Conservation (phyloP, 2,113 vertebrate species). For the Rhinolophus sinicus region DNA sequence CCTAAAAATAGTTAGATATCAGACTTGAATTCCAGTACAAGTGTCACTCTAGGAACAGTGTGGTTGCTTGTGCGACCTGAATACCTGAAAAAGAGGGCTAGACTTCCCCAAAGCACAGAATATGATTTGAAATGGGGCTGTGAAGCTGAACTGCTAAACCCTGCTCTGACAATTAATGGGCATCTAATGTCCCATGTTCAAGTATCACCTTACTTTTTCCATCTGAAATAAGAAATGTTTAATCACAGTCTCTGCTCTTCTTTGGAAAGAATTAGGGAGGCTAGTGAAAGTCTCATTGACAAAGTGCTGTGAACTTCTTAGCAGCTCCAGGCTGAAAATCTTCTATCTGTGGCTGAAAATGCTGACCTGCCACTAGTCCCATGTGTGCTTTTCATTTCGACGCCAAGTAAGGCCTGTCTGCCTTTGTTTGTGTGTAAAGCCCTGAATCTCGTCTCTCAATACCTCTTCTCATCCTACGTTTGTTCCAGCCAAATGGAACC, state of each 20-base stretch:
- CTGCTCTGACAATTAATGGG: background rate
- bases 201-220: constrained; percentile 10
- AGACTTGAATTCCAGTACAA: background rate
- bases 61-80: background rate
- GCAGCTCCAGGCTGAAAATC: background rate
- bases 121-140: background rate
- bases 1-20: background rate
- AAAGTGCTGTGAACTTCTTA: background rate
- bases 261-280: background rate
- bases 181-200: background rate
- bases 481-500: constrained; percentile 33
- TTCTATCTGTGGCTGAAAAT: background rate
- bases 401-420: background rate
- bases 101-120: background rate
- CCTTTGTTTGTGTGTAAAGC: background rate
- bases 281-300: background rate
- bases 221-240: constrained; percentile 44
- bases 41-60: background rate
- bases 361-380: background rate
- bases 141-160: background rate
- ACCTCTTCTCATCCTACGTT: background rate
- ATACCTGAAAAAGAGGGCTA: background rate
- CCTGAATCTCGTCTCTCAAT: constrained; percentile 24
- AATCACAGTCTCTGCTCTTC: background rate
- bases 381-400: background rate